These are phyloP conservation scores for Caenorhabditis briggsae DNA, from an alignment of 1,140 invertebrate species.

Conservation along the genomic window DNA sequence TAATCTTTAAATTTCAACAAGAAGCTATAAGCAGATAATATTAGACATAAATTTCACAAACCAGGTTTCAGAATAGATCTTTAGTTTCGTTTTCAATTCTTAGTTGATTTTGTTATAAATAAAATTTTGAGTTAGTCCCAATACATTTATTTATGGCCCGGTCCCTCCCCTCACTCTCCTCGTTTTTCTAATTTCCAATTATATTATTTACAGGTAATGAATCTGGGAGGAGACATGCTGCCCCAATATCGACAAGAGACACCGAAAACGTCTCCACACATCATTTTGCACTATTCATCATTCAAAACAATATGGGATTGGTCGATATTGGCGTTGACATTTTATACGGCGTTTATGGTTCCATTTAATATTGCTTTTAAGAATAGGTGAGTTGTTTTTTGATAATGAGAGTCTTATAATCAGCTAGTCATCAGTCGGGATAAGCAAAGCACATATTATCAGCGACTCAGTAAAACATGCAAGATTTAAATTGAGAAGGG, in stretches of 20 bases:
- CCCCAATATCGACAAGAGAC: slow-evolving; percentile 99
- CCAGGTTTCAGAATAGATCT: not conserved
- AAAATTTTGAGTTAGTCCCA: not conserved
- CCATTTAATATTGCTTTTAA: slow-evolving; percentile 99
- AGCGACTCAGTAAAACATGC: too few species aligned
- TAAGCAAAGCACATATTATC: too few species aligned
- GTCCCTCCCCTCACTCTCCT: not conserved
- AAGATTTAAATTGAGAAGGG: too few species aligned
- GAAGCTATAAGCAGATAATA: too few species aligned
- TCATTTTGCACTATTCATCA: slow-evolving; percentile 96
- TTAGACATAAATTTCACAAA: too few species aligned
- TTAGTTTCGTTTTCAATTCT: not conserved
- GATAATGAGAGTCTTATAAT: too few species aligned
- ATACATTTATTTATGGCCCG: not conserved
- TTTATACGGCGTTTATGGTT: slow-evolving; percentile 99
- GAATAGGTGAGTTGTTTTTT: slow-evolving; percentile 80
- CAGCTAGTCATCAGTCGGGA: too few species aligned
- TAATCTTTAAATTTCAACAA: too few species aligned
- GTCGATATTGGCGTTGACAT: slow-evolving; percentile 98
- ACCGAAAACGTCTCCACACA: slow-evolving; percentile 97
- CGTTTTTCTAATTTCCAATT: not conserved
- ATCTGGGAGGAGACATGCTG: slow-evolving; percentile 94
- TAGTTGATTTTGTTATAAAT: not conserved
- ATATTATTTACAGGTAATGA: slow-evolving; percentile 87
- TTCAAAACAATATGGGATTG: slow-evolving; percentile 93